Conservation (phyloP, 2,113 vertebrate species). For the Acinonyx jubatus region DNA sequence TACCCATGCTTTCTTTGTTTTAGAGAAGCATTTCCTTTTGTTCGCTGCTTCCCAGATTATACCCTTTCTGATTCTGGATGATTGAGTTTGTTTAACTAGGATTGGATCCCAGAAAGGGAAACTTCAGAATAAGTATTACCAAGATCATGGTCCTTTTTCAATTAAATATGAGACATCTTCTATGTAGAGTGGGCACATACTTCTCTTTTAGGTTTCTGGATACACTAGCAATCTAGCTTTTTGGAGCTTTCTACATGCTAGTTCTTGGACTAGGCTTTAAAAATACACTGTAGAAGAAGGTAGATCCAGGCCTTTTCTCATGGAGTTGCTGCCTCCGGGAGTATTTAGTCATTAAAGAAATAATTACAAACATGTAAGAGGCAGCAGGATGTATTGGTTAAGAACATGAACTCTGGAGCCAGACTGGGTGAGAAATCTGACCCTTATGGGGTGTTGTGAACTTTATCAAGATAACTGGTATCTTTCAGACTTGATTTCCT, state of each 20-base stretch:
- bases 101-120: neutral
- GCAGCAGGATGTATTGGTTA: neutral
- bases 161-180: neutral
- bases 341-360: neutral
- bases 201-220: neutral
- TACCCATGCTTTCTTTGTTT: neutral
- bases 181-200: neutral
- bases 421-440: neutral
- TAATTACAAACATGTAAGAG: neutral
- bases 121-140: neutral
- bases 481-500: conserved; percentile 23
- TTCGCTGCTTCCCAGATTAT: neutral
- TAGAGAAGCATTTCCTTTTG: neutral
- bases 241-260: neutral
- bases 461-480: neutral
- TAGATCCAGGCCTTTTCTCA: neutral
- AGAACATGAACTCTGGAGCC: neutral
- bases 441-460: neutral
- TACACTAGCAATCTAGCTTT: neutral
- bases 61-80: neutral
- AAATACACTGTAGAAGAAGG: neutral
- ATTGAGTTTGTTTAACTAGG: neutral
- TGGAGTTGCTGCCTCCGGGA: neutral
- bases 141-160: neutral
- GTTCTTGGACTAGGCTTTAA: neutral